phyloP scores from a whole-genome alignment of 2,797 vertebrate genomes.

The Apogon talboti region DNA sequence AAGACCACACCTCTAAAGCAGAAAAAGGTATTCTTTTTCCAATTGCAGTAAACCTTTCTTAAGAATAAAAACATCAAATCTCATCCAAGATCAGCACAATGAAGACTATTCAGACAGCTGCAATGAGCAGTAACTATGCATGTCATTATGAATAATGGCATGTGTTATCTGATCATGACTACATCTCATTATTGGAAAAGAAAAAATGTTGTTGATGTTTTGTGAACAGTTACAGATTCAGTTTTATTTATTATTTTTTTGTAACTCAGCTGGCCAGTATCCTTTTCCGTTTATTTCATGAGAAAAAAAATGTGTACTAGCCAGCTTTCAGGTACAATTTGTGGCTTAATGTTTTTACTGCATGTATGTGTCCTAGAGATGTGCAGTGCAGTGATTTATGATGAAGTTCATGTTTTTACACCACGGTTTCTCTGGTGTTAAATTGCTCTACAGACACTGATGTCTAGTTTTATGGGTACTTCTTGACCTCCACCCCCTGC shows the following conservation, averaged over 20 bases:
- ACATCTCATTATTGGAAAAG: not conserved
- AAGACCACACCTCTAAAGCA: conserved; percentile 78
- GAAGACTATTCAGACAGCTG: not conserved
- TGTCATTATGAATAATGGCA: not conserved
- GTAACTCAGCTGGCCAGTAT: not conserved
- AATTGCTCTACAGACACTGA: not conserved
- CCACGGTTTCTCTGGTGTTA: not conserved
- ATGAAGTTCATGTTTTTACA: not conserved
- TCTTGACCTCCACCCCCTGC: conserved; percentile 10
- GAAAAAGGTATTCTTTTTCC: conserved; percentile 9
- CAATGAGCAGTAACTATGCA: not conserved
- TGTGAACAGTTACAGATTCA: not conserved
- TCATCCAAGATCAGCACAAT: not conserved
- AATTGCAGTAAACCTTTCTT: not conserved
- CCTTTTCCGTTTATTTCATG: not conserved
- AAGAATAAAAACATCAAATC: not conserved
- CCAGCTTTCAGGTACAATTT: not conserved
- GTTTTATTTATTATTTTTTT: not conserved
- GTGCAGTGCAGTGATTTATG: not conserved
- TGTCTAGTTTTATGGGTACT: not conserved
- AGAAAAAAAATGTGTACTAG: not conserved
- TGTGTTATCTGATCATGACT: not conserved
- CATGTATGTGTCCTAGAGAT: not conserved
- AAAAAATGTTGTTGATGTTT: not conserved
- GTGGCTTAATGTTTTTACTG: not conserved